phyloP scores from a whole-genome alignment of 2,797 vertebrate species.

The Centroberyx gerrardi region DNA sequence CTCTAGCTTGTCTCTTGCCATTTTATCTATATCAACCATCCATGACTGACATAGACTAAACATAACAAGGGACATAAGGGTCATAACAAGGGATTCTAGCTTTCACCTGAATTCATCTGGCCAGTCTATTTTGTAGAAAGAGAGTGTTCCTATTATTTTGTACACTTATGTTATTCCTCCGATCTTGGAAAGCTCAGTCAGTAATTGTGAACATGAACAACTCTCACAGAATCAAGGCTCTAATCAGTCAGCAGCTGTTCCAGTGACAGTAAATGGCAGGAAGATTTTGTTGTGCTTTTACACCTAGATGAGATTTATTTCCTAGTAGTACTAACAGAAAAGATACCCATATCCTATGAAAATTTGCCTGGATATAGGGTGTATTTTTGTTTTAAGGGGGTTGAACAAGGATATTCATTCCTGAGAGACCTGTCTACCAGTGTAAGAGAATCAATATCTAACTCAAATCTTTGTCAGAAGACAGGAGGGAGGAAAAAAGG shows the following conservation, averaged over 20 bases:
- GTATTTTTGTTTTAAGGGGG: neutral
- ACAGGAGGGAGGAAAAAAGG: constrained; percentile 8
- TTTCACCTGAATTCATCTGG: constrained; percentile 20
- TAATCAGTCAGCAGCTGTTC: no score
- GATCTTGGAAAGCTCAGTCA: neutral
- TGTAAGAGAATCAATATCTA: neutral
- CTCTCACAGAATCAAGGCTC: constrained; percentile 3
- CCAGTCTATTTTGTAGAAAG: constrained; percentile 25
- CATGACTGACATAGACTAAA: neutral
- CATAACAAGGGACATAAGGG: constrained; percentile 43
- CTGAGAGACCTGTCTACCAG: neutral
- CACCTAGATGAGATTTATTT: neutral
- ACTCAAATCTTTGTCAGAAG: constrained; percentile 28
- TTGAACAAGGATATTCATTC: neutral
- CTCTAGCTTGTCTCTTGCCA: no score
- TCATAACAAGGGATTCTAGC: neutral
- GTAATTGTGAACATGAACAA: constrained; percentile 7
- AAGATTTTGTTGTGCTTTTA: no score
- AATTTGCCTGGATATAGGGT: neutral
- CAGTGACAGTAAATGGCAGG: no score
- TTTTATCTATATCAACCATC: neutral
- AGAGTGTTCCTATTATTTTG: constrained; percentile 18
- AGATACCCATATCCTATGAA: neutral
- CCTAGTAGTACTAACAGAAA: neutral
- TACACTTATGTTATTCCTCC: neutral